Conservation (phyloP, 2,888 invertebrate genomes). For the Apeira syringaria region DNA sequence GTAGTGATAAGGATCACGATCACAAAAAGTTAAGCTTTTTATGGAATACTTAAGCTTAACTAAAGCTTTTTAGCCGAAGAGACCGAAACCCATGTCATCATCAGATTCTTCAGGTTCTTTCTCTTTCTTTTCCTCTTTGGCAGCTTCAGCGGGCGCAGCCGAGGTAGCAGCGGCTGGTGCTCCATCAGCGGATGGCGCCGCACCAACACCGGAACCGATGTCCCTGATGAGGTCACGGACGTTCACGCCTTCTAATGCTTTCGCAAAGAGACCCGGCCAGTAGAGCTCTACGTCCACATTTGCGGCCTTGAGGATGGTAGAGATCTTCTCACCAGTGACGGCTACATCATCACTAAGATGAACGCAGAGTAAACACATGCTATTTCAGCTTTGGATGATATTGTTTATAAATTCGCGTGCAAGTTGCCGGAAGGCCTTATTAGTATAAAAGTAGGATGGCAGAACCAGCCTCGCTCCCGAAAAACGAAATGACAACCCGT, state of each 20-base stretch:
- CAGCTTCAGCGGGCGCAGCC: conserved; percentile 86
- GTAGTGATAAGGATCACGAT: too few relatives aligned
- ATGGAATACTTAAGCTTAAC: conserved; percentile 72
- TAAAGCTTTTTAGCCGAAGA: conserved; percentile 88
- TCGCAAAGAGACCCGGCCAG: conserved; percentile 99
- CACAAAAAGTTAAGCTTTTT: conserved; percentile 74
- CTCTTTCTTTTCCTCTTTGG: conserved; percentile 91
- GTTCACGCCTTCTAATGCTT: conserved; percentile 97
- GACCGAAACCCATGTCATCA: conserved; percentile 97
- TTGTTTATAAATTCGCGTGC: conserved; percentile 86
- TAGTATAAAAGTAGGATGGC: too few relatives aligned
- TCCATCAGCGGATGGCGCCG: conserved; percentile 90
- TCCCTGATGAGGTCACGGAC: conserved; percentile 96
- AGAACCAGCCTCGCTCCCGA: too few relatives aligned
- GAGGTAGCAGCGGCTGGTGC: conserved; percentile 87
- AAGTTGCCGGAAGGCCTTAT: conserved; percentile 98
- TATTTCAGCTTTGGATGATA: conserved; percentile 96
- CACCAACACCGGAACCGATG: conserved; percentile 95
- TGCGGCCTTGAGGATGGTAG: conserved; percentile 98
- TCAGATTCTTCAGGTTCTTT: conserved; percentile 92
- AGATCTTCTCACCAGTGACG: conserved; percentile 98
- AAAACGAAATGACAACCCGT: too few relatives aligned
- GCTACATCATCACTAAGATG: conserved; percentile 98
- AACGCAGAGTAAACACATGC: conserved; percentile 99
- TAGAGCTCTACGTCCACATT: conserved; percentile 98